A percentile compares a stretch with the other conserved stretches of the same genome.
These are phyloP conservation scores for honey bee (Apis mellifera) DNA, from an alignment of 1,140 invertebrate species.

Conservation along the genomic window Amel_HAv3.1 CM009934.2:8746501-8747000, in stretches of 20 bases:
- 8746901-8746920: not conserved
- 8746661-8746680: constrained; percentile 20
- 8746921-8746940: not conserved
- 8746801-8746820: not conserved
- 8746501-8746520: no score
- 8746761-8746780: constrained; percentile 4
- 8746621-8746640: constrained; percentile 13
- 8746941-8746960: constrained; percentile 47
- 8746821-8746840: not conserved
- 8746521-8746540: no score
- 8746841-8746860: not conserved
- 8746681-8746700: constrained; percentile 40
- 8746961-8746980: not conserved
- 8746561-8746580: not conserved
- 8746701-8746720: constrained; percentile 11
- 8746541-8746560: not conserved
- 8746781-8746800: not conserved
- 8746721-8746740: not conserved
- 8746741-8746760: not conserved
- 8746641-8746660: not conserved
- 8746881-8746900: no score
- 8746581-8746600: constrained; percentile 27
- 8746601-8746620: not conserved
- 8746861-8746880: no score
- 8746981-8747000: constrained; percentile 26